These are phyloP conservation scores for Gracilinanus agilis DNA, from an alignment of 2,113 vertebrate species.

Conservation along the genomic window DNA sequence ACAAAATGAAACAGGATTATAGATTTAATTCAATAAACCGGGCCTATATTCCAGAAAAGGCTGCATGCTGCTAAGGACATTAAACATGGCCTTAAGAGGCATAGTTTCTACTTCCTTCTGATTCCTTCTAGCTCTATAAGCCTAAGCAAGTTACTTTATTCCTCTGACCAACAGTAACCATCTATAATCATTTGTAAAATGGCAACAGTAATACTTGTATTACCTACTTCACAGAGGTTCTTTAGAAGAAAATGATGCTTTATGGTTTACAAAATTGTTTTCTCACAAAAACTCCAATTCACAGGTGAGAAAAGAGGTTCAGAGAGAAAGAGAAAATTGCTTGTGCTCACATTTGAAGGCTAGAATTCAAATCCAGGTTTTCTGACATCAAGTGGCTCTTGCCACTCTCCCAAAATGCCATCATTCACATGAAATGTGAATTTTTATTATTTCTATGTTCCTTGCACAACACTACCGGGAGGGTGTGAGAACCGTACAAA, in stretches of 20 bases:
- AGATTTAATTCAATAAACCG: background rate
- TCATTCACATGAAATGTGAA: background rate
- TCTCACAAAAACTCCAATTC: background rate
- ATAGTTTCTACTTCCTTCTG: background rate
- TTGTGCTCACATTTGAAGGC: background rate
- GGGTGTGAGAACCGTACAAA: background rate
- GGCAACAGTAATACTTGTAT: background rate
- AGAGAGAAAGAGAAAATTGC: background rate
- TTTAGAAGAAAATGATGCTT: background rate
- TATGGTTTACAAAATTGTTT: background rate
- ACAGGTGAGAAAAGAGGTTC: background rate
- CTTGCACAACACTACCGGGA: background rate
- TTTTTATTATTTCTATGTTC: background rate
- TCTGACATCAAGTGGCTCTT: background rate
- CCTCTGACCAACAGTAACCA: background rate
- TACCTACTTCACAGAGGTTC: background rate
- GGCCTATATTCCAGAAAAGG: background rate
- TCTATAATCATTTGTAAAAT: background rate
- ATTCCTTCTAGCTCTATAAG: background rate
- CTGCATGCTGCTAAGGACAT: background rate
- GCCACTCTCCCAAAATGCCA: background rate
- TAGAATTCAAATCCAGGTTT: background rate
- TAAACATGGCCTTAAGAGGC: background rate
- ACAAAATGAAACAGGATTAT: background rate
- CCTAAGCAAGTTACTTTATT: background rate